phyloP scores from a whole-genome alignment of 2,888 invertebrate genomes.

The Cetonia aurata region DNA sequence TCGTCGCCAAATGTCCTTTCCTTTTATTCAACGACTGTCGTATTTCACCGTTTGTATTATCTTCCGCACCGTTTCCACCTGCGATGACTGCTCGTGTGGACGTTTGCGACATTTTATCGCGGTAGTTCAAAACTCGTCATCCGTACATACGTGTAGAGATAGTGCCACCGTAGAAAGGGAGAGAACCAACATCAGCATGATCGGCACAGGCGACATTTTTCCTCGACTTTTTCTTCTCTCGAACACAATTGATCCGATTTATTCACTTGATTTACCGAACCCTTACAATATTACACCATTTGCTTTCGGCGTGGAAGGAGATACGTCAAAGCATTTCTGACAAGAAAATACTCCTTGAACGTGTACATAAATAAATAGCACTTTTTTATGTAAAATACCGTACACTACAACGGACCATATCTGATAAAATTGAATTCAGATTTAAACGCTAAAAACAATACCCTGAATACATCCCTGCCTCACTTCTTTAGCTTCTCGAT shows the following conservation, averaged over 20 bases:
- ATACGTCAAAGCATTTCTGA: background rate
- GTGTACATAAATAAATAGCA: background rate
- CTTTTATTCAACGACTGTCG: conserved; percentile 43
- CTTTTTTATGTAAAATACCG: conserved; percentile 1
- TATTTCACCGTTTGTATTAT: conserved; percentile 60
- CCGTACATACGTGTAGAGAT: conserved; percentile 59
- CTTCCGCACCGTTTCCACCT: conserved; percentile 68
- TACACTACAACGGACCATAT: too few species aligned
- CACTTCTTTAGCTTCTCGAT: conserved; percentile 9
- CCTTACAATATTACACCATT: background rate
- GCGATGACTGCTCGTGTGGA: conserved; percentile 64
- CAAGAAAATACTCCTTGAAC: background rate
- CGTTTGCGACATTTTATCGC: conserved; percentile 66
- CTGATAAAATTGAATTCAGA: too few species aligned
- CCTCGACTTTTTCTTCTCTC: conserved; percentile 24
- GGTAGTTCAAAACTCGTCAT: conserved; percentile 66
- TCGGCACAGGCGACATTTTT: conserved; percentile 16
- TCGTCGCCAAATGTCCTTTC: conserved; percentile 38
- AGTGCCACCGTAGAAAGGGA: conserved; percentile 17
- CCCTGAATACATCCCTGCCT: conserved; percentile 26
- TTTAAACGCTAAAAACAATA: background rate
- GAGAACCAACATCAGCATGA: conserved; percentile 16
- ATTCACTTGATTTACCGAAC: conserved; percentile 12
- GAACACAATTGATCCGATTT: conserved; percentile 30
- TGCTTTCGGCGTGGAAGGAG: background rate